Percentiles rank a stretch among this genome's conserved stretches.
Conservation (phyloP, 2,888 invertebrate genomes). For the Leptinotarsa haldemani region DNA sequence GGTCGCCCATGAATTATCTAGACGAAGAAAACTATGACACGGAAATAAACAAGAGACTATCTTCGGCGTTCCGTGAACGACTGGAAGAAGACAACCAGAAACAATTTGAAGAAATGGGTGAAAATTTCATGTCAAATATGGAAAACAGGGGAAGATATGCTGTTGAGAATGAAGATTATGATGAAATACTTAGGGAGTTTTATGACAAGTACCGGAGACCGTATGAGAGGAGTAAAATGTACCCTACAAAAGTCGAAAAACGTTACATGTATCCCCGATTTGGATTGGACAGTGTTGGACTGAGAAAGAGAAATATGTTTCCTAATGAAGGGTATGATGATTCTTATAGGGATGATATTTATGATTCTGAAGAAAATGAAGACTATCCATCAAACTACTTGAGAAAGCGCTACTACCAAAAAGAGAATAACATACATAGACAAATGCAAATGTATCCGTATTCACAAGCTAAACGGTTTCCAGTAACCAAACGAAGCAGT, state of each 20-base stretch:
- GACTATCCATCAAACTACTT: constrained; percentile 42
- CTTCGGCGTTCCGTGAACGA: constrained; percentile 70
- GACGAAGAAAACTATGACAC: constrained; percentile 52
- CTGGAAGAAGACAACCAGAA: constrained; percentile 68
- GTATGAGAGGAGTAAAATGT: constrained; percentile 53
- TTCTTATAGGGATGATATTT: constrained; percentile 43
- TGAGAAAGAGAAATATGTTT: constrained; percentile 57
- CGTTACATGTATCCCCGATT: constrained; percentile 58
- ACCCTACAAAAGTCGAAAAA: constrained; percentile 56
- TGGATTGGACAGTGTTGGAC: constrained; percentile 59
- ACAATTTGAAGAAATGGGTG: constrained; percentile 59
- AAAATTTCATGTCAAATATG: constrained; percentile 55
- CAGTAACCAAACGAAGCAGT: constrained; percentile 75
- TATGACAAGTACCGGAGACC: constrained; percentile 66
- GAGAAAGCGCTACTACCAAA: constrained; percentile 46
- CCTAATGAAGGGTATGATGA: constrained; percentile 31
- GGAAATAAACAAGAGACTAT: constrained; percentile 61
- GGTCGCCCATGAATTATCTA: constrained; percentile 52
- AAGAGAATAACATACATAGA: constrained; percentile 45
- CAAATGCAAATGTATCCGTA: constrained; percentile 39
- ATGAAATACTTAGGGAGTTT: constrained; percentile 69
- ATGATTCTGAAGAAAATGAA: constrained; percentile 47
- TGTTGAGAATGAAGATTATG: constrained; percentile 60
- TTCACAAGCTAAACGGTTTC: constrained; percentile 70
- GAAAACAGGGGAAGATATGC: constrained; percentile 53